These are phyloP conservation scores for Labrus mixtus DNA, from an alignment of 2,113 vertebrate genomes.

Conservation along the genomic window DNA sequence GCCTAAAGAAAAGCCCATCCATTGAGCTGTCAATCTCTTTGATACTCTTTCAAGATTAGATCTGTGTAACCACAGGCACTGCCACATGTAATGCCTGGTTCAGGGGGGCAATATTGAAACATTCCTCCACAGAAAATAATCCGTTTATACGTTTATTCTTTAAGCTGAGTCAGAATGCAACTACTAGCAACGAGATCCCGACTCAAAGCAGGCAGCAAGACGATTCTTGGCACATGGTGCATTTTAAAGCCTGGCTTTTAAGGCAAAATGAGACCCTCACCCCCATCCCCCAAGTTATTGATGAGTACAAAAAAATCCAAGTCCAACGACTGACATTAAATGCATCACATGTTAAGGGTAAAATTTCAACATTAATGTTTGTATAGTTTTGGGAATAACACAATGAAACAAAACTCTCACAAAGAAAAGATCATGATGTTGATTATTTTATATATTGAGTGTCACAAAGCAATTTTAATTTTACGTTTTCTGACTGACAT, in stretches of 20 bases:
- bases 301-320: background rate
- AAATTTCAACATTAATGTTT: background rate
- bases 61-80: slow-evolving; percentile 25
- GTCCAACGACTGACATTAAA: background rate
- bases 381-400: too few relatives aligned
- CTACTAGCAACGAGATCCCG: slow-evolving; percentile 52
- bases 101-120: slow-evolving; percentile 77
- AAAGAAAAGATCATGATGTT: too few relatives aligned
- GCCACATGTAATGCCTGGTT: slow-evolving; percentile 58
- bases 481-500: too few relatives aligned
- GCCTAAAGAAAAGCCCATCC: slow-evolving; percentile 37
- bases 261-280: background rate
- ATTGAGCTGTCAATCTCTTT: slow-evolving; percentile 67
- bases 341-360: background rate
- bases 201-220: background rate
- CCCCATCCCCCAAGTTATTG: background rate
- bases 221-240: slow-evolving; percentile 18
- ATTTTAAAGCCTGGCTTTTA: slow-evolving; percentile 19
- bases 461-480: too few relatives aligned
- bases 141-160: slow-evolving; percentile 79
- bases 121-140: slow-evolving; percentile 78
- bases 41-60: slow-evolving; percentile 65
- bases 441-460: too few relatives aligned
- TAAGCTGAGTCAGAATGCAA: slow-evolving; percentile 81
- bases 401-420: too few relatives aligned